These are phyloP conservation scores for Phoxinus phoxinus DNA, from an alignment of 2,113 vertebrate species.

Conservation along the genomic window DNA sequence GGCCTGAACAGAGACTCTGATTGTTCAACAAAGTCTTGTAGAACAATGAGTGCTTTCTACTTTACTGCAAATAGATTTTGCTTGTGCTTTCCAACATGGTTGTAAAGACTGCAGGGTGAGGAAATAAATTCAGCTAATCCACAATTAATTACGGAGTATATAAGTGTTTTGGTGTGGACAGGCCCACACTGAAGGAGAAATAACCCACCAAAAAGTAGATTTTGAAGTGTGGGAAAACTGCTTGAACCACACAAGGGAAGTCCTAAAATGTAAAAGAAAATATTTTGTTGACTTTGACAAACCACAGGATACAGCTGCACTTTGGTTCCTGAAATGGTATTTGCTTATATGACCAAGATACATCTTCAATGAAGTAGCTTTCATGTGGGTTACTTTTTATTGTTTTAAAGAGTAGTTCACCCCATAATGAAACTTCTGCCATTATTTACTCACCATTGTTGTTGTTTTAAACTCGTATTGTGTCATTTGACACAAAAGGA, in stretches of 20 bases:
- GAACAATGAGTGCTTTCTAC: conserved; percentile 61
- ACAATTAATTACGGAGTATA: conserved; percentile 52
- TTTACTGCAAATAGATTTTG: conserved; percentile 55
- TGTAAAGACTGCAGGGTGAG: conserved; percentile 38
- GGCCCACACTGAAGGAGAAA: conserved; percentile 24
- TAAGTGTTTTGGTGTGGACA: conserved; percentile 53
- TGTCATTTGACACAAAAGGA: background rate
- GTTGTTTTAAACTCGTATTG: background rate
- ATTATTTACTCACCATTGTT: background rate
- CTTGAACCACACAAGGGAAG: conserved; percentile 27
- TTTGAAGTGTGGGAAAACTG: conserved; percentile 38
- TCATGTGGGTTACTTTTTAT: background rate
- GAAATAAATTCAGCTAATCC: conserved; percentile 59
- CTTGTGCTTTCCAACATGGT: conserved; percentile 61
- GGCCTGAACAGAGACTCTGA: conserved; percentile 51
- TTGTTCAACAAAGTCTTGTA: conserved; percentile 46
- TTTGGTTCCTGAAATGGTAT: background rate
- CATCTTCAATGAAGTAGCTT: background rate
- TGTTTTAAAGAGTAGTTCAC: background rate
- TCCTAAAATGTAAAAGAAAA: background rate
- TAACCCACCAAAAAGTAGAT: conserved; percentile 17
- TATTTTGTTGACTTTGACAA: background rate
- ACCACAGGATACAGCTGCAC: background rate
- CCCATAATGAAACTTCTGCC: background rate
- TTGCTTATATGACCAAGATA: background rate